Evolutionary conservation across 2,888 invertebrate species (phyloP), one percentile per base, ranked within the genome.

Genomic region (Thereva nobilitata): DNA sequence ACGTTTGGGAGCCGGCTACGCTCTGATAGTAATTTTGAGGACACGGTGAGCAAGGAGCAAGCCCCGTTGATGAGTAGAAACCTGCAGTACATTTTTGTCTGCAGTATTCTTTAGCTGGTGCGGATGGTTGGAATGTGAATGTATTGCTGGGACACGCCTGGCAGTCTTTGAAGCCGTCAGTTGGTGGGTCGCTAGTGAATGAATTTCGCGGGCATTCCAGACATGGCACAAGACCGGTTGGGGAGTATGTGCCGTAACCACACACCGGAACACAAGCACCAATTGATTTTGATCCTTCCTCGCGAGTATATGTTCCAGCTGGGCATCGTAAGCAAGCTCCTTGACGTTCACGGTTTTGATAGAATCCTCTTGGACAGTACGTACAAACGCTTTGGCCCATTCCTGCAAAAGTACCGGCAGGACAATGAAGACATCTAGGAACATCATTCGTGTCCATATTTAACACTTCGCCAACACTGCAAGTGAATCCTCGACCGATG

Each of bases 201-300:
- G 94, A 95, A 76, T 95, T 95, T 72, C 93, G 86, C 2, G 96
- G 93, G 81, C 97, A 97, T 79, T 96, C 95, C 68, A 95, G 83
- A 77, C 97, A 97, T 23, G 96, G 93, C 4, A 94, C 94, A 73
- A 97, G 84, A 53, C 96, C 96, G 10, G 95, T 95, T 52, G 94
- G 94, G 1, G 95, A 96, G 79, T 95, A 97, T 34, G 96, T 97
- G 68, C 97, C 97, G 76, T 91, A 95, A 23, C 97, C 97, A 76
- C 97, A 97, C 8, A 96, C 95, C 1, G 97, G 95, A 61, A 95
- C 86, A 76, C 95, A 96, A 74, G 94, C 94, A 67, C 87, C 86
- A 47, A 93, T 83, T 66, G 89, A 89, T 80, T 95, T 95, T 0
- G 93, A 93, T 34, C 93, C 94, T 81, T 93, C 90, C 82, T 94